phyloP scores from a whole-genome alignment of 2,888 invertebrate species.

The Baccha elongata region DNA sequence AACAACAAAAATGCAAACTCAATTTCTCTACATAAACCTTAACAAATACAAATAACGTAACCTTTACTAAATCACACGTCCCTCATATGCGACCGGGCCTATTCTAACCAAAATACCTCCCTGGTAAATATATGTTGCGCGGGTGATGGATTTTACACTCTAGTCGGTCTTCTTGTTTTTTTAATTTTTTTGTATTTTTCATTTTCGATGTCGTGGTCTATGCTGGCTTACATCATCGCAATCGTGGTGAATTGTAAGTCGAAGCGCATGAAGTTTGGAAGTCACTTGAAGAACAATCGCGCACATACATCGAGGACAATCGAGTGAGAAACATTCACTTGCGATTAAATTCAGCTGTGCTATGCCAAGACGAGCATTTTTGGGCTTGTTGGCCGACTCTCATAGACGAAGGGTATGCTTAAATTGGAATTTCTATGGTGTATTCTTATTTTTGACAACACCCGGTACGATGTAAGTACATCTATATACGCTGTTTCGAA shows the following conservation, averaged over 20 bases:
- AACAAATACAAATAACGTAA: too few relatives aligned
- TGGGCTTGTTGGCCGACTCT: not conserved
- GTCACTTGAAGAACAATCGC: constrained; percentile 33
- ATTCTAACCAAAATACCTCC: not conserved
- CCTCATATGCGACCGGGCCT: not conserved
- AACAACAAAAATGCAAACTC: too few relatives aligned
- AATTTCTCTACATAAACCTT: too few relatives aligned
- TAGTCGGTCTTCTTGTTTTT: constrained; percentile 18
- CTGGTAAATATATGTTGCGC: constrained; percentile 33
- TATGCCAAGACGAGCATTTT: constrained; percentile 20
- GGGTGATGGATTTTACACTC: constrained; percentile 65
- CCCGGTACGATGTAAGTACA: constrained; percentile 14
- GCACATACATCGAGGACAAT: constrained; percentile 39
- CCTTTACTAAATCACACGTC: too few relatives aligned
- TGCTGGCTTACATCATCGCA: constrained; percentile 61
- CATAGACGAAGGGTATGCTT: not conserved
- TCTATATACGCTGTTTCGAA: not conserved
- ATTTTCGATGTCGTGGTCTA: constrained; percentile 40
- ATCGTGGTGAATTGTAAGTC: constrained; percentile 32
- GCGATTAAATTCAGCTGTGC: constrained; percentile 4
- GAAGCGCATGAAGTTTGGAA: constrained; percentile 15
- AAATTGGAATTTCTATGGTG: constrained; percentile 23
- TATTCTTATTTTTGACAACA: constrained; percentile 39
- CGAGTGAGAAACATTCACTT: constrained; percentile 63
- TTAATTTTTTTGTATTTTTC: too few relatives aligned